Evolutionary conservation across 2,113 vertebrate species (phyloP), one percentile per base, ranked within the genome.

Genomic region (Lucifuga dentata): DNA sequence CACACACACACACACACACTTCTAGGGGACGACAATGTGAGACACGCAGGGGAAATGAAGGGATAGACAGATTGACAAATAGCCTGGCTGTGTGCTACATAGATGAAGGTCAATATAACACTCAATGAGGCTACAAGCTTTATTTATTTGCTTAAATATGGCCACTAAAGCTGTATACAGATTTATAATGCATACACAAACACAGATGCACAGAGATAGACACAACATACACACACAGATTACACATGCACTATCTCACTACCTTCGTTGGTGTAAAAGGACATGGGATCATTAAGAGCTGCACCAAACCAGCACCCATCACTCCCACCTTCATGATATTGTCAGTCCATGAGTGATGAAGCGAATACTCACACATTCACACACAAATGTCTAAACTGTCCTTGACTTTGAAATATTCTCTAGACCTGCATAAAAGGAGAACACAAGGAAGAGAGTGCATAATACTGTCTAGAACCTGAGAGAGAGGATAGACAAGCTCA

Each of bases 21-120:
- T 64, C 35, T 35, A 13, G 57, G 16, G 41, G 46, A 41, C 61
- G 38, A 35, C 39, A 70, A 29, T 39, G 10, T 15, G 19, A 32
- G n/a, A 12, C 20, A 0, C 16, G 24, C 24, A 50, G 49, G 52
- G 60, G 29, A 43, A 53, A 26, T 38, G 56, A 23, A 32, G 62
- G 8, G 40, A 16, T 0, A 7, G 61, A 46, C 23, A 63, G 63
- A 53, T 63, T 46, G 40, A 78, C 20, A 33, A 32, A 59, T 35
- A 52, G 59, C 24, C n/a, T 32, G 32, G 13, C 0, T 38, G 48
- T 21, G 19, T 24, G 46, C 8, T 19, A 43, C 50, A 64, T 58
- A 69, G 64, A 65, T 57, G 41, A 77, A 74, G 68, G 76, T 81
- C 68, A 65, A 43, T 50, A 33, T 24, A 23, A 29, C 35, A 58